Base-by-base conservation (phyloP, 2,113 vertebrate genomes). In the Leptosomus discolor region DNA sequence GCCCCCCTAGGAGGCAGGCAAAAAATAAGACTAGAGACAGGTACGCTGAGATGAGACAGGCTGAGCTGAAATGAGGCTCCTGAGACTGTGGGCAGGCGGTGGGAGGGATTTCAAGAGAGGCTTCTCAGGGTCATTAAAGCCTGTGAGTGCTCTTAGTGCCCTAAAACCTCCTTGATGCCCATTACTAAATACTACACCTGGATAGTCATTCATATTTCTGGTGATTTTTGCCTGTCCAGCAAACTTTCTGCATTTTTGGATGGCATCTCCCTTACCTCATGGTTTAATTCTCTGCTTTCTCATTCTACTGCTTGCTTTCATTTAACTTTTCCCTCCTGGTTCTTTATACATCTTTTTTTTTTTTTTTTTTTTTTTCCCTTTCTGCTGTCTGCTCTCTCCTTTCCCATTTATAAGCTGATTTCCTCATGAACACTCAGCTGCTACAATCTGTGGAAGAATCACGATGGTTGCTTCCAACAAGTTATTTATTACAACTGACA, bases 231-330 rank as follows among this genome's bases (percentile, higher is more conserved):
- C 20, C 32, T 80, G 24, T 23, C 22, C 29, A 73, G 20, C 1
- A 58, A 53, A 32, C 4, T 50, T 60, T 76, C 30, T 29, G 12
- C 6, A 29, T 39, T 9, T 91, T 69, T 92, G 19, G 2, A 64
- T 65, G 27, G 2, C 11, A 14, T 69, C 4, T 76, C 15, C 23
- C n/a, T 65, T 65, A 26, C 26, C 41, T 69, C 12, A 30, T 27
- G 14, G 4, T 46, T 89, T 71, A 5, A 32, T 4, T 75, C 5
- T 9, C 8, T 63, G 26, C 11, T 43, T 80, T 91, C 36, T 73
- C 12, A 29, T 45, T 57, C 15, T 26, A 4, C 7, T 23, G 3
- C 20, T 65, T 5, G 0, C 15, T 84, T 68, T 76, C 1, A 0
- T 61, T 71, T 86, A 26, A 67, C 6, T 30, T 82, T 78, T 53